Evolutionary conservation across 2,888 invertebrate genomes (phyloP), one percentile per base, ranked within the genome.

Genomic region (Drosophila infuscata): DNA sequence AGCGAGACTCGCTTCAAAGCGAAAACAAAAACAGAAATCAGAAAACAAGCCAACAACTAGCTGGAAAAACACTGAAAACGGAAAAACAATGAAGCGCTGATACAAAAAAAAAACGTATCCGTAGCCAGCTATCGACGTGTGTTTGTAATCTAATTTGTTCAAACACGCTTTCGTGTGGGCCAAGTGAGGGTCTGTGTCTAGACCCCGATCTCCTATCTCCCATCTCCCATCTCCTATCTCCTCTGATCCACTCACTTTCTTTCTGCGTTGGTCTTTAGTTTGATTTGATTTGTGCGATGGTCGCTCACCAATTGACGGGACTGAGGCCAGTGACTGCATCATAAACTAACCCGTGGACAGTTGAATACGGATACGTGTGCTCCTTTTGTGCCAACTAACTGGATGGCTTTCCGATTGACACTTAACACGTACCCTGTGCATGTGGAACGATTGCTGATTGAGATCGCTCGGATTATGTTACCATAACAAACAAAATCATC

Each of bases 71-170:
- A 58, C 54, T 70, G 63, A 56, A 70, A 74, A 82, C 65, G 56
- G 41, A 70, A 71, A 81, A 76, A 81, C 75, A 88, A 83, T 78
- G 81, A 88, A 77, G 61, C 68, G 69, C 43, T 59, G 43, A 59
- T 48, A 54, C 58, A 74, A 58, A 74, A 66, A 58, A 74, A 66
- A 51, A 25, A 51, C 15, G 38, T 61, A 70, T 67, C 64, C 63
- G 6, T 49, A 38, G 62, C 12, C 49, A 52, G 43, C 46, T 43
- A 12, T 59, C n/a, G 29, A 48, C 38, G 58, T 65, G 62, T 74
- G 62, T 59, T 65, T 58, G 66, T 71, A 81, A 88, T 79, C 78
- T 88, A 86, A 82, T 84, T 79, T 81, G 73, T 84, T 70, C 48
- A 59, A 64, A 71, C 86, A 71, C 65, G 81, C 67, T 71, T 68